Evolutionary conservation across 1,140 invertebrate genomes (phyloP).

Genomic region (Gonioctena quinquepunctata): DNA sequence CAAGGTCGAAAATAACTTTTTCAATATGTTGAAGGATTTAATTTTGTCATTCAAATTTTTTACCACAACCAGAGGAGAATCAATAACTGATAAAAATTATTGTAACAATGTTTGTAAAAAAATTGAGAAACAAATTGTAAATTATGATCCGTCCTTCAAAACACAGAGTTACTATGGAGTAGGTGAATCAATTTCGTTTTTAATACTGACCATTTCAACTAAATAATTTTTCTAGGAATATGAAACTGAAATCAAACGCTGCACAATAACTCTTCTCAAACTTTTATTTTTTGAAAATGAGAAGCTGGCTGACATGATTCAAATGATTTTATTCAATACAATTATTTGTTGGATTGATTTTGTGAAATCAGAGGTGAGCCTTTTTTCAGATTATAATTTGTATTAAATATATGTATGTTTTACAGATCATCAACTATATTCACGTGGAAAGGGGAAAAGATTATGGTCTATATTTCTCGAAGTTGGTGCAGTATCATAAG

Average conservation of each 20-base stretch:
- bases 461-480: constrained; percentile 21
- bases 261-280: constrained; percentile 29
- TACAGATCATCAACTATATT: constrained; percentile 29
- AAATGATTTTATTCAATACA: constrained; percentile 27
- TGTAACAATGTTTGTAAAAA: constrained; percentile 22
- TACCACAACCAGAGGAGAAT: background rate
- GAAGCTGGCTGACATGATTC: constrained; percentile 14
- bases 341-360: constrained; percentile 31
- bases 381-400: background rate
- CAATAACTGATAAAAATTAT: constrained; percentile 17
- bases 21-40: constrained; percentile 23
- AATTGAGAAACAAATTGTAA: constrained; percentile 29
- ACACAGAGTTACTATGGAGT: constrained; percentile 24
- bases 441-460: constrained; percentile 29
- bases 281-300: constrained; percentile 29
- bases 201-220: background rate
- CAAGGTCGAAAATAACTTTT: constrained; percentile 29
- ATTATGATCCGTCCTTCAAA: constrained; percentile 24
- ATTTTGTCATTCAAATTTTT: constrained; percentile 33
- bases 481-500: constrained; percentile 27
- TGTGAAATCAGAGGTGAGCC: constrained; percentile 27
- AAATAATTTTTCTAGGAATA: constrained; percentile 33
- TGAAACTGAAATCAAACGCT: constrained; percentile 25
- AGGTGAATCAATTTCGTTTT: background rate
- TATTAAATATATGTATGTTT: constrained; percentile 12